Conservation (phyloP, 2,797 vertebrate species). For the Menidia menidia region DNA sequence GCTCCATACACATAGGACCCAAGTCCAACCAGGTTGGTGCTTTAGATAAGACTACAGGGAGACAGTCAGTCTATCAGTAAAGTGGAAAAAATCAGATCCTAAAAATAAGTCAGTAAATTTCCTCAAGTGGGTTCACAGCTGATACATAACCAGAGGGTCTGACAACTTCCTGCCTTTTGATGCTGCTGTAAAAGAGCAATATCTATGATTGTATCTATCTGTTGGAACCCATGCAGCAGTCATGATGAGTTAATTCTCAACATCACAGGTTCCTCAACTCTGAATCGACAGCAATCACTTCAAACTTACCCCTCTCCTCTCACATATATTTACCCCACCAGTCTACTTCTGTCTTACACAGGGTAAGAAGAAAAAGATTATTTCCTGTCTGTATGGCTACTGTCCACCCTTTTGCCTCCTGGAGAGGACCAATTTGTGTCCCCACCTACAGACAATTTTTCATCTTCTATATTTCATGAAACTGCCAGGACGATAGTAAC, state of each 20-base stretch:
- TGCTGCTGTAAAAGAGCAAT: not conserved
- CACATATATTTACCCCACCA: not conserved
- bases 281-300: conserved; percentile 20
- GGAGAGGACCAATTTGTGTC: conserved; percentile 1
- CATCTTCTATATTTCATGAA: not conserved
- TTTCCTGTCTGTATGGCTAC: conserved; percentile 9
- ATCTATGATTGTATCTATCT: not conserved
- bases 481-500: not conserved
- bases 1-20: too few relatives aligned
- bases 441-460: conserved; percentile 17
- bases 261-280: conserved; percentile 20
- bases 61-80: not conserved
- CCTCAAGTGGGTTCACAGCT: not conserved
- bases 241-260: conserved; percentile 13
- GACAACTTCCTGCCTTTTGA: conserved; percentile 6
- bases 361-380: conserved; percentile 5
- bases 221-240: not conserved
- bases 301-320: not conserved
- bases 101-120: too few relatives aligned
- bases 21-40: too few relatives aligned
- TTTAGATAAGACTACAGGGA: too few relatives aligned
- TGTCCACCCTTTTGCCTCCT: conserved; percentile 5
- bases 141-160: not conserved
- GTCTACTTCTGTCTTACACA: conserved; percentile 24
- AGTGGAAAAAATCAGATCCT: not conserved